Conservation (phyloP, 2,888 invertebrate species). For the Chouioia cunea region DNA sequence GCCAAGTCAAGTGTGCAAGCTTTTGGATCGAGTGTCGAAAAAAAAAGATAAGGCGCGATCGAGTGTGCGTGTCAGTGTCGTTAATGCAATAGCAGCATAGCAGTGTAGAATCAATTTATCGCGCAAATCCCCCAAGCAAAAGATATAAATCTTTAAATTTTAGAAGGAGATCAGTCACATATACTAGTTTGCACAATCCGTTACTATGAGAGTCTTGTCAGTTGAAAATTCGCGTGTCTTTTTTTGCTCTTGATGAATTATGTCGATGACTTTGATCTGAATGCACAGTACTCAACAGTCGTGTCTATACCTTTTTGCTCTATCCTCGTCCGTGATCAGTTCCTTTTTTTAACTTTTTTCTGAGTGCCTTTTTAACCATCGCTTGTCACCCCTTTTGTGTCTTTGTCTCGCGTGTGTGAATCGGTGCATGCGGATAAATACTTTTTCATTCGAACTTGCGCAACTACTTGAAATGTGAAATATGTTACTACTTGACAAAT, state of each 20-base stretch:
- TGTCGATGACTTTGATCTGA: slow-evolving; percentile 33
- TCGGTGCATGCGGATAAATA: too few species aligned
- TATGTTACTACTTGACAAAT: too few species aligned
- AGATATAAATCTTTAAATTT: slow-evolving; percentile 15
- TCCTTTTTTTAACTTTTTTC: background rate
- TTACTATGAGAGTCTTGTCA: background rate
- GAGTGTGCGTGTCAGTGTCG: slow-evolving; percentile 13
- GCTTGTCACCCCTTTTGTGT: too few species aligned
- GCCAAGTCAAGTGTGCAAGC: too few species aligned
- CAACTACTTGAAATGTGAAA: too few species aligned
- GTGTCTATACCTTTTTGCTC: background rate
- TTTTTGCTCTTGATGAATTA: slow-evolving; percentile 20
- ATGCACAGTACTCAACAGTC: background rate
- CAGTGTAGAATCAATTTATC: slow-evolving; percentile 36
- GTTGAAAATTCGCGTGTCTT: slow-evolving; percentile 3
- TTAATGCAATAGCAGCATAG: slow-evolving; percentile 10
- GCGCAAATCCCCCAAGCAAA: background rate
- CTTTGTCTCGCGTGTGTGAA: too few species aligned
- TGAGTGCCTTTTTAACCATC: background rate
- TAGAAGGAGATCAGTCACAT: background rate
- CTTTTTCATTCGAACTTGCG: too few species aligned
- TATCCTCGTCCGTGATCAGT: background rate
- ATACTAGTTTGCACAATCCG: slow-evolving; percentile 14
- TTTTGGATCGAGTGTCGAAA: background rate
- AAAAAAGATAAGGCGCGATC: background rate